Conservation (phyloP, 1,140 invertebrate species). For the Drosophila guanche region DNA sequence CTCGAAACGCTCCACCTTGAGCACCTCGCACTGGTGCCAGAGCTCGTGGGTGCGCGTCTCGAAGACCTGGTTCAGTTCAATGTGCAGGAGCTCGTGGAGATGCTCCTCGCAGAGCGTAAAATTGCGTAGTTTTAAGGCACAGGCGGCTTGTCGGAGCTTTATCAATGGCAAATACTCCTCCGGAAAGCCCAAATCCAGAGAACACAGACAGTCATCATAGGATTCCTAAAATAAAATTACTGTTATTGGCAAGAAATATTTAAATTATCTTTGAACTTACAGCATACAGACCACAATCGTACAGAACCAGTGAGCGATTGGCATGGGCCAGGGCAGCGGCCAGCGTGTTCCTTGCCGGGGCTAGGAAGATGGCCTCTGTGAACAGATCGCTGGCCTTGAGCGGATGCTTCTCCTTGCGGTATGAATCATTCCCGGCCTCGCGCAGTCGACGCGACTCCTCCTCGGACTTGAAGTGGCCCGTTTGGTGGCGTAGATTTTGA, state of each 20-base stretch:
- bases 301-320: conserved; percentile 64
- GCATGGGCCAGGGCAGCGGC: conserved; percentile 67
- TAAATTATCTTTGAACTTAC: conserved; percentile 16
- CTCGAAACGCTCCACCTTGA: conserved; percentile 64
- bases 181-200: conserved; percentile 67
- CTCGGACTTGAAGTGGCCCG: conserved; percentile 65
- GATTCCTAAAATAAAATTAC: conserved; percentile 40
- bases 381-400: conserved; percentile 69
- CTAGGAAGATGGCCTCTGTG: conserved; percentile 68
- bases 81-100: conserved; percentile 66
- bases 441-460: conserved; percentile 69
- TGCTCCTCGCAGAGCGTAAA: conserved; percentile 68
- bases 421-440: conserved; percentile 70
- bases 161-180: conserved; percentile 68
- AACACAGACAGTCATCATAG: conserved; percentile 69
- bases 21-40: conserved; percentile 68
- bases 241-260: neutral
- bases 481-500: conserved; percentile 66
- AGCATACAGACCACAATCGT: conserved; percentile 68
- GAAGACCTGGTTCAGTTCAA: conserved; percentile 71
- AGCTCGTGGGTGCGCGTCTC: conserved; percentile 66
- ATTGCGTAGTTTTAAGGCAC: conserved; percentile 76
- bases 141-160: conserved; percentile 73
- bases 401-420: conserved; percentile 68
- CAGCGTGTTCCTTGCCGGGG: conserved; percentile 55